These are phyloP conservation scores for Laspeyria flexula DNA, from an alignment of 2,888 invertebrate genomes.

Conservation along the genomic window DNA sequence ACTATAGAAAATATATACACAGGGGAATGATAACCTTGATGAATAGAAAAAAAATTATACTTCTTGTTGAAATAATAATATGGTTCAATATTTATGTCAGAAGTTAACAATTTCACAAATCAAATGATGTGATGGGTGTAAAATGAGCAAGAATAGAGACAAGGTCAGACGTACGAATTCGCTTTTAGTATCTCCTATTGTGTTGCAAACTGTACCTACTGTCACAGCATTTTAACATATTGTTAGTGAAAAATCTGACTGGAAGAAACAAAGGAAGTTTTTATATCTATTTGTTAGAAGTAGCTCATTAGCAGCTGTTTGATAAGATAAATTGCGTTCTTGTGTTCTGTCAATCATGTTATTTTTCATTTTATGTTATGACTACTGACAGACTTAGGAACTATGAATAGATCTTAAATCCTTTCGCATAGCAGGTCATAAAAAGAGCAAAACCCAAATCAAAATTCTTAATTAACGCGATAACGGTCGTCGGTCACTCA, in stretches of 20 bases:
- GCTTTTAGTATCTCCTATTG: constrained; percentile 16
- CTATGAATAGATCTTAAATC: not conserved
- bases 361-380: not conserved
- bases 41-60: no score
- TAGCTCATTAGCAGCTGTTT: not conserved
- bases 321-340: not conserved
- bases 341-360: not conserved
- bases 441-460: no score
- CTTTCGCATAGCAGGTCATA: not conserved
- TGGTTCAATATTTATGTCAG: not conserved
- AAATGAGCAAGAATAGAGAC: constrained; percentile 34
- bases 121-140: constrained; percentile 21
- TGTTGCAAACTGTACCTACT: constrained; percentile 4
- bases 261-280: not conserved
- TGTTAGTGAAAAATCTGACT: not conserved
- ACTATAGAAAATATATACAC: no score
- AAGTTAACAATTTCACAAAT: constrained; percentile 17
- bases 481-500: no score
- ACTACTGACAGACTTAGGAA: not conserved
- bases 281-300: not conserved
- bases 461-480: no score
- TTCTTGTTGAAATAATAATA: no score
- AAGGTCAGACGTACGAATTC: constrained; percentile 29
- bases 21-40: no score
- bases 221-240: constrained; percentile 12